A percentile compares a stretch with the other conserved stretches of the same genome.
Evolutionary conservation across 1,140 invertebrate species (phyloP).

Genomic region (Halesus radiatus): DNA sequence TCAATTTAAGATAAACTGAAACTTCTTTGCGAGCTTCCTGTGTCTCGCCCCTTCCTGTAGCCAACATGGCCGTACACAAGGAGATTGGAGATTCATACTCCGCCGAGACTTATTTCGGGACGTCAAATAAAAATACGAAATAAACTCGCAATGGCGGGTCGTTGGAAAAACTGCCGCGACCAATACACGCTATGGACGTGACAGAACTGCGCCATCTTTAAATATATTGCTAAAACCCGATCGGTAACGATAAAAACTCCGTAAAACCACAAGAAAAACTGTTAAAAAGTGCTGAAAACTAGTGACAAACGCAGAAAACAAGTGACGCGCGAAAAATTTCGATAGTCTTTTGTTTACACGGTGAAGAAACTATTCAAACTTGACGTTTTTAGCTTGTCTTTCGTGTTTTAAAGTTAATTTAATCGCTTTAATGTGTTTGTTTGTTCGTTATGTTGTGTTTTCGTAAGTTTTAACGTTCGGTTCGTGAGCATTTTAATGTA

Average conservation of each 20-base stretch:
- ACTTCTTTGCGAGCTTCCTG: neutral
- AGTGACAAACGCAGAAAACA: neutral
- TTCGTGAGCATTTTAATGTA: neutral
- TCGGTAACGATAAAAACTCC: neutral
- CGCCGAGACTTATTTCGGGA: constrained; percentile 25
- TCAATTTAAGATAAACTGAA: too few species aligned
- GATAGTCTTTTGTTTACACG: constrained; percentile 9
- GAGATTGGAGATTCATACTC: neutral
- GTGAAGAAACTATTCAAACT: neutral
- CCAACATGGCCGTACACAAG: neutral
- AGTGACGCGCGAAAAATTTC: neutral
- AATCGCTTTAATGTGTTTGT: neutral
- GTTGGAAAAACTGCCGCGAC: neutral
- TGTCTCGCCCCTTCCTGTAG: neutral
- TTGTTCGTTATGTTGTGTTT: neutral
- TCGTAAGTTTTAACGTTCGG: neutral
- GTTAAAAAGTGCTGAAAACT: too few species aligned
- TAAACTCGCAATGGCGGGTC: neutral
- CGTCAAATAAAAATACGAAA: constrained; percentile 35
- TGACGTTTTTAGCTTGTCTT: neutral
- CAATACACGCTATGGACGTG: neutral
- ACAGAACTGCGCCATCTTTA: constrained; percentile 6
- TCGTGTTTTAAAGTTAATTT: too few species aligned
- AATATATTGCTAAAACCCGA: neutral
- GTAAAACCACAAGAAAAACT: too few species aligned